phyloP scores from a whole-genome alignment of 2,797 vertebrate genomes.

The Xiphophorus birchmanni region DNA sequence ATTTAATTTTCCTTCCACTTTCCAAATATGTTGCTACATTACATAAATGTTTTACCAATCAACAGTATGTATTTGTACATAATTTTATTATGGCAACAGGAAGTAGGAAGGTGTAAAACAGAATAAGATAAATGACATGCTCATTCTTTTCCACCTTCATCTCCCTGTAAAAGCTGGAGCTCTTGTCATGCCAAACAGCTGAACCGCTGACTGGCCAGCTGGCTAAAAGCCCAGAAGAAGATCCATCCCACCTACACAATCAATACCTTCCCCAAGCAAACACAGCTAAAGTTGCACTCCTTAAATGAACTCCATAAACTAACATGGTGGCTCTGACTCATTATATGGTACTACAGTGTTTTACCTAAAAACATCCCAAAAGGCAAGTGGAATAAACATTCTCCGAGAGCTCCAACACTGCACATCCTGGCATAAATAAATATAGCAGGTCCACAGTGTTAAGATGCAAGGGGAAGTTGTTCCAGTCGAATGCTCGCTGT shows the following conservation, averaged over 20 bases:
- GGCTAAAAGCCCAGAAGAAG: slow-evolving; percentile 49
- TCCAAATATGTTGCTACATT: neutral
- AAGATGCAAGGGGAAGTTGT: slow-evolving; percentile 23
- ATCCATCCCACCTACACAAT: slow-evolving; percentile 57
- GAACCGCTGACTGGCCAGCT: slow-evolving; percentile 58
- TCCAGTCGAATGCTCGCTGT: slow-evolving; percentile 28
- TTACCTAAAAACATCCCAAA: slow-evolving; percentile 20
- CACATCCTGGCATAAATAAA: slow-evolving; percentile 15
- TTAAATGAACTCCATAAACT: slow-evolving; percentile 38
- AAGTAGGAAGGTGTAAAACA: slow-evolving; percentile 16
- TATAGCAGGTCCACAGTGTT: neutral
- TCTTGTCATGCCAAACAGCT: slow-evolving; percentile 24
- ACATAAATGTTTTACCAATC: neutral
- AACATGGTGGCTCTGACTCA: slow-evolving; percentile 12
- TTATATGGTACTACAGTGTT: neutral
- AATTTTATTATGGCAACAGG: slow-evolving; percentile 2
- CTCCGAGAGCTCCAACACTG: slow-evolving; percentile 1
- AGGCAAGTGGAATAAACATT: neutral
- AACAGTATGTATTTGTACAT: neutral
- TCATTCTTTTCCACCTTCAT: slow-evolving; percentile 27
- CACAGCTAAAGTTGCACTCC: slow-evolving; percentile 48
- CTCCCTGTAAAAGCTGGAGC: slow-evolving; percentile 14
- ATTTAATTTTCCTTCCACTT: neutral
- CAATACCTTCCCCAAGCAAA: slow-evolving; percentile 55
- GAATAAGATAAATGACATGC: slow-evolving; percentile 31